phyloP scores from a whole-genome alignment of 2,888 invertebrate species.

The Tetranychus piercei region DNA sequence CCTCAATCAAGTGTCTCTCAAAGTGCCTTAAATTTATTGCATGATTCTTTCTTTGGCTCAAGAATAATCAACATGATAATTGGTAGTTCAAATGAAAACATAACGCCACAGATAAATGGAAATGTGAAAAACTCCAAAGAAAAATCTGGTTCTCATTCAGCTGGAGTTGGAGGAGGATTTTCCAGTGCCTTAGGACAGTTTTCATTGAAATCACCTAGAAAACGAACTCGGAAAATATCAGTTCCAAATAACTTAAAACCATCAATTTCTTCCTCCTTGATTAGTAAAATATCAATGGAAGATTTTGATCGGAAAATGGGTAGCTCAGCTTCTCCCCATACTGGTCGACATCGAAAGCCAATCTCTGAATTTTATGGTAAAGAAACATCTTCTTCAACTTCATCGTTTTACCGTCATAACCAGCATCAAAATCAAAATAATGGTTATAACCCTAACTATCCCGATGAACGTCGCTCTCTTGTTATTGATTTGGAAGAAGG shows the following conservation, averaged over 20 bases:
- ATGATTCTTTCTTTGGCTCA: slow-evolving; percentile 18
- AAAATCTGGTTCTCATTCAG: neutral
- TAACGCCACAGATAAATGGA: neutral
- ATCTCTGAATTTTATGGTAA: neutral
- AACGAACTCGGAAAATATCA: neutral
- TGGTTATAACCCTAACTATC: neutral
- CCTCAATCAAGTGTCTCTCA: slow-evolving; percentile 9
- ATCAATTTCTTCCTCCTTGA: neutral
- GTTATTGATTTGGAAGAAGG: slow-evolving; percentile 6
- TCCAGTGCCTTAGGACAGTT: neutral
- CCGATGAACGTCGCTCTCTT: slow-evolving; percentile 8
- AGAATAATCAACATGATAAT: slow-evolving; percentile 23
- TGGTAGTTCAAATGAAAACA: slow-evolving; percentile 15
- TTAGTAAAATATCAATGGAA: neutral
- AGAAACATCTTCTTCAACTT: neutral
- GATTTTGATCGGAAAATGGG: neutral
- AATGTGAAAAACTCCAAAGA: neutral
- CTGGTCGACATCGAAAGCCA: neutral
- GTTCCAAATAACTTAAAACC: neutral
- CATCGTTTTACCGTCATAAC: neutral
- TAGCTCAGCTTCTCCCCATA: neutral
- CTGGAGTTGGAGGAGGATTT: neutral
- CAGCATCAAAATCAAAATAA: neutral
- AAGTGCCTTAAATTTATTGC: neutral
- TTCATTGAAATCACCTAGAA: neutral